Base-by-base conservation (phyloP, 2,797 vertebrate species). In the Lepidocolaptes lacrymiger region DNA sequence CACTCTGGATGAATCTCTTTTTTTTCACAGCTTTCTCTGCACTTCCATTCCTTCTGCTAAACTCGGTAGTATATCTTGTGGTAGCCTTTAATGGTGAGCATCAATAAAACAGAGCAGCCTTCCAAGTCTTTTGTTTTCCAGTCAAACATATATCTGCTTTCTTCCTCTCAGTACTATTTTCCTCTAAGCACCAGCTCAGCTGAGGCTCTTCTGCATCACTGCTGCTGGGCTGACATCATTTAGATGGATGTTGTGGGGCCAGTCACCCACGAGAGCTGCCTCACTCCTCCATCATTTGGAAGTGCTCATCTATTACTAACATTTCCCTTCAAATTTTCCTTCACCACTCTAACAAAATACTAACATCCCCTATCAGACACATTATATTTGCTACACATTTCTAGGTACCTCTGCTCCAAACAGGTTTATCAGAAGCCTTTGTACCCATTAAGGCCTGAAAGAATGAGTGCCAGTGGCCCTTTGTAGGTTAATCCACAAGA, bases 31-130 rank as follows among this genome's bases (percentile, higher is more conserved):
- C 22, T n/a, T 58, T n/a, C 90, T 68, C 77, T 4, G 1, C 61
- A 39, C 62, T 82, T 81, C 67, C 69, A 84, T 28, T 76, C 44
- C 59, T 77, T 78, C 62, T 62, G 43, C 37, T 68, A 74, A 37
- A 58, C 77, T 66, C 30, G 3, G 89, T 2, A 62, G 76, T 91
- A 55, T 32, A 96, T 93, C 92, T 96, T n/a, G 26, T 43, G 58
- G 91, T 85, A 77, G 94, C 49, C 89, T 90, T 92, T 96, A 97
- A 97, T 80, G 92, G 82, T 24, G 54, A 81, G 61, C 88, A 92
- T 94, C 95, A 96, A 96, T 95, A 97, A 96, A 96, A 96, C 95
- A 87, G 91, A 90, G 85, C 39, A 71, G 93, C 87, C 94, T 90
- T 64, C 61, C 37, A 63, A 84, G 95, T 52, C 76, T 37, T 84